phyloP scores from a whole-genome alignment of 2,113 vertebrate genomes.

The Hyla sarda region DNA sequence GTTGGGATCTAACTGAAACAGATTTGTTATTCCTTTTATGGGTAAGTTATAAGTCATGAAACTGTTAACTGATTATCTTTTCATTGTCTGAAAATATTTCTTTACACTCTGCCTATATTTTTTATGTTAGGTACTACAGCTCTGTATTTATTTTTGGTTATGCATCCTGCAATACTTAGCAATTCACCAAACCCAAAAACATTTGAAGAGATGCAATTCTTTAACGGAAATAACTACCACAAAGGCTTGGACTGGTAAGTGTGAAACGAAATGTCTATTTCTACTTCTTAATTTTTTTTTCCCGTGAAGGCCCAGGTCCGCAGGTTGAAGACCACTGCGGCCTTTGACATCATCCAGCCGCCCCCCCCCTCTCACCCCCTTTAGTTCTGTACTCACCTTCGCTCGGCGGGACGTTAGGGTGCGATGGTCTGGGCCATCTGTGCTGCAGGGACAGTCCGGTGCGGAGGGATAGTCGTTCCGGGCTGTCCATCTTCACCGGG shows the following conservation, averaged over 20 bases:
- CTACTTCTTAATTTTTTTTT: background rate
- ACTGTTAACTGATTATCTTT: background rate
- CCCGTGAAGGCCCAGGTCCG: too few species aligned
- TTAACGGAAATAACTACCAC: conserved; percentile 99
- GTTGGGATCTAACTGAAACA: background rate
- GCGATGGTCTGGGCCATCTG: too few species aligned
- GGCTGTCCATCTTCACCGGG: too few species aligned
- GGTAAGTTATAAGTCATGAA: background rate
- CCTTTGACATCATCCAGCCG: background rate
- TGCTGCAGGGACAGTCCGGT: too few species aligned
- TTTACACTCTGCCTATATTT: background rate
- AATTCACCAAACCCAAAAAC: conserved; percentile 97
- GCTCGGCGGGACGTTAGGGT: too few species aligned
- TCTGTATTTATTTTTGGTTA: conserved; percentile 96
- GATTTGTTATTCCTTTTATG: background rate
- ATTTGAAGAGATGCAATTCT: conserved; percentile 99
- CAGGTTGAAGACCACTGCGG: too few species aligned
- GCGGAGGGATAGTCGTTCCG: too few species aligned
- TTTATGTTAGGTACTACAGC: conserved; percentile 91
- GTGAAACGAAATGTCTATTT: conserved; percentile 67
- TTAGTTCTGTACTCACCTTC: too few species aligned
- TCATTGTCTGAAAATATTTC: background rate
- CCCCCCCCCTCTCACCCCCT: too few species aligned
- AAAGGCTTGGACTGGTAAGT: conserved; percentile 98
- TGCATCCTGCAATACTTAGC: conserved; percentile 97